Evolutionary conservation across 2,113 vertebrate species (phyloP), one percentile per base, ranked within the genome.

Genomic region (Oryzias melastigma): DNA sequence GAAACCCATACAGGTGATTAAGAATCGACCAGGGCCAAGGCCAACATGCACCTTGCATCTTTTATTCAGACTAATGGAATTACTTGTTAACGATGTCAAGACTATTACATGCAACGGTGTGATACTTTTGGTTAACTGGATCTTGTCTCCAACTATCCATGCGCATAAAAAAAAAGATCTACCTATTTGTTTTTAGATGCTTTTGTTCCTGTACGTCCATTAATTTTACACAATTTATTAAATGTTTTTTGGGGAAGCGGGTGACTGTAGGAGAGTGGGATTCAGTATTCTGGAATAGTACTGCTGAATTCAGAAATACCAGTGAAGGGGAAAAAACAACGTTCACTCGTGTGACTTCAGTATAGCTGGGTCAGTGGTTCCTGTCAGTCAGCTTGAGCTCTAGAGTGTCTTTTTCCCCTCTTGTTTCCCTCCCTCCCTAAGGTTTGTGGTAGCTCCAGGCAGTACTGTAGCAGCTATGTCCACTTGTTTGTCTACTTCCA

Each of bases 1-100:
- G 81, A 86, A 87, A 75, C 77, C 81, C 77, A 69, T 84, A 81
- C 84, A 88, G 83, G 88, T 89, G 87, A 89, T 90, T 87, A 89
- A 86, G 86, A 89, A 87, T 86, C 77, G 82, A 88, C 83, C 85
- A 68, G 75, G 49, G 75, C 72, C 46, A 27, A 43, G 69, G 71
- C 78, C 71, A 58, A 69, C 69, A 56, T 73, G 71, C 75, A 64
- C 73, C 73, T 55, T 7, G 20, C 65, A 79, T 79, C 77, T 81
- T 71, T 65, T 79, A 81, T 78, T 85, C 19, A 8, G 68, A 63
- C 73, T 87, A 87, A 87, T 88, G 78, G 80, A 90, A 86, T 87
- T 82, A 85, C 77, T 79, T 86, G 76, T 85, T 85, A 80, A 81
- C 75, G 60, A 78, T 81, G 73, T 84, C 73, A 76, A 60, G 63